Base-by-base conservation (phyloP, 1,140 invertebrate genomes). In the Drosophila pseudoananassae region DNA sequence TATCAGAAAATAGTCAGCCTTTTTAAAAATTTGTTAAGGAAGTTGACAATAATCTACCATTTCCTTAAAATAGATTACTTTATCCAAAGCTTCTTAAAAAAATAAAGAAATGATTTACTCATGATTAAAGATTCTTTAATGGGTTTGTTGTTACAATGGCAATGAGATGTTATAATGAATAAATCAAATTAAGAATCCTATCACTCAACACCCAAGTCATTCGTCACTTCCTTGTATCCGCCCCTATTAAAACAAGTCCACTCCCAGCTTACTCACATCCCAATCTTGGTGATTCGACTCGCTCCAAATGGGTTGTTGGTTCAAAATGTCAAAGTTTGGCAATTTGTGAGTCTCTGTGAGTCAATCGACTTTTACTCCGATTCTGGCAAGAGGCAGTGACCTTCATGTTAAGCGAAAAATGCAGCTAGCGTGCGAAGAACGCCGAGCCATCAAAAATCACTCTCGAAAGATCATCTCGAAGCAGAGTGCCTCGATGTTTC, bases 341-440 rank as follows among this genome's bases (percentile, higher is more conserved):
- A 33, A 63, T 40, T 64, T 76, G 38, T 5, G 25, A 7, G 66
- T 68, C 49, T 10, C 4, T 56, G 64, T 70, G 66, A 84, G 78
- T 81, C 81, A 76, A 87, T 52, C 78, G 69, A 80, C 82, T 87
- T 87, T 87, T 87, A 88, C 82, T 82, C 82, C 80, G 82, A 88
- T 87, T 87, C 82, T 78, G 82, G 78, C 78, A 81, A 87, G 63
- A 69, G 63, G 56, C 73, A 78, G 53, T 69, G 83, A 78, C 82
- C 82, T 88, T 88, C 83, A 51, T 25, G 50, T 40, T 46, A 54
- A 47, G 36, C 74, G 49, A 87, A 85, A 76, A 85, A 85, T 85
- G 81, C 78, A 75, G 82, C 66, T 61, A 66, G 47, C 59, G 66
- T 74, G 61, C 66, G 27, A 77, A 56, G 54, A 71, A n/a, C 50